Percentiles rank a stretch among this genome's conserved stretches.
phyloP scores from a whole-genome alignment of 2,797 vertebrate genomes.

The Etheostoma nigrum region DNA sequence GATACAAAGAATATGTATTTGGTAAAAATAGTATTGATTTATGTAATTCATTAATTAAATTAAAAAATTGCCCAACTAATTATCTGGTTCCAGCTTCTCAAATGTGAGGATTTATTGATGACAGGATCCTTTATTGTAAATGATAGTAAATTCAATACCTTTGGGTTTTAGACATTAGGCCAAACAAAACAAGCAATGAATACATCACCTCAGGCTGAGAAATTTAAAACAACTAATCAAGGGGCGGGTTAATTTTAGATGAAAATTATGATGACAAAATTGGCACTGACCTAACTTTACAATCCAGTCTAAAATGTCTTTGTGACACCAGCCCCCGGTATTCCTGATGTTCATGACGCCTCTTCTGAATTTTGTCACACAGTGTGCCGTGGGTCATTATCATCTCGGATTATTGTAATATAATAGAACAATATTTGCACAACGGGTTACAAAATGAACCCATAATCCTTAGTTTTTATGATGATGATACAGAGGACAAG shows the following conservation, averaged over 20 bases:
- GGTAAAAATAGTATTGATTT: not conserved
- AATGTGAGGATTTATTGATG: not conserved
- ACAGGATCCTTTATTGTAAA: not conserved
- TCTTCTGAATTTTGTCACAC: slow-evolving; percentile 25
- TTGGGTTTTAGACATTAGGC: not conserved
- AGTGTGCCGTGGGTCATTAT: slow-evolving; percentile 9
- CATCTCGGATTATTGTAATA: slow-evolving; percentile 39
- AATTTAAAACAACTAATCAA: not conserved
- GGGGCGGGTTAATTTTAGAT: not conserved
- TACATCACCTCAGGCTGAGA: not conserved
- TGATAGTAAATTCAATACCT: not conserved
- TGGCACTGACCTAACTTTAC: not conserved
- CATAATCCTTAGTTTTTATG: slow-evolving; percentile 32
- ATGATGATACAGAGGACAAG: not conserved
- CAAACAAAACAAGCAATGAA: not conserved
- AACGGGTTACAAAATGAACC: slow-evolving; percentile 30
- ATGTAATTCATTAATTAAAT: not conserved
- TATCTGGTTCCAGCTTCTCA: not conserved
- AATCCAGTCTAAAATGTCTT: not conserved
- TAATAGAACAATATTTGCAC: slow-evolving; percentile 50
- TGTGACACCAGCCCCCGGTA: not conserved
- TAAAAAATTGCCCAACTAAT: not conserved
- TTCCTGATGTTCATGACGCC: slow-evolving; percentile 1
- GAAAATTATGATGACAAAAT: not conserved
- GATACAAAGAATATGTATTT: not conserved